Percentiles rank a stretch among this genome's conserved stretches.
Evolutionary conservation across 2,797 vertebrate species (phyloP).

Genomic region (Gorsachius magnificus): DNA sequence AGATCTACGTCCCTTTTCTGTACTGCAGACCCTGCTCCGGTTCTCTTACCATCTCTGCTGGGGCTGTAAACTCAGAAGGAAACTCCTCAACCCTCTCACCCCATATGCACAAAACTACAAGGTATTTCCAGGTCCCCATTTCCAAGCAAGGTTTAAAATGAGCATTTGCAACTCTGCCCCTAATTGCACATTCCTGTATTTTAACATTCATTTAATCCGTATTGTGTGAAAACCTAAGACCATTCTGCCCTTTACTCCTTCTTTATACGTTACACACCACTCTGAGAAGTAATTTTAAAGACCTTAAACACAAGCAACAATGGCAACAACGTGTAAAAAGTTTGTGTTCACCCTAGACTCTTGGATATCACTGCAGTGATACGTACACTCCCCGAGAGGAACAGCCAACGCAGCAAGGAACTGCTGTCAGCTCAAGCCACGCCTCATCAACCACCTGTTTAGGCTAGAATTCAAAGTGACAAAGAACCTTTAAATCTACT

Average conservation of each 20-base stretch:
- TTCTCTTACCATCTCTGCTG: neutral
- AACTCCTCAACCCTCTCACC: neutral
- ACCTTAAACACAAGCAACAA: neutral
- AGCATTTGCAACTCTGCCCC: neutral
- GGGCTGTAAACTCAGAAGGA: neutral
- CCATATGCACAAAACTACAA: neutral
- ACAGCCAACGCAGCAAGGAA: neutral
- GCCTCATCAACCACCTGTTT: neutral
- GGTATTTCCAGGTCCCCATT: neutral
- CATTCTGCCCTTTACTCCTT: neutral
- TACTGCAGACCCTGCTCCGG: neutral
- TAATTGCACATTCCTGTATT: neutral
- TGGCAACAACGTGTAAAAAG: neutral
- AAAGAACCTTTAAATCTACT: constrained; percentile 3
- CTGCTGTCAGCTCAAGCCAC: neutral
- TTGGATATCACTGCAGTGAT: neutral
- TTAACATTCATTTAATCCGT: neutral
- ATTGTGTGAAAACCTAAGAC: neutral
- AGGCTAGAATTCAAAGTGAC: constrained; percentile 13
- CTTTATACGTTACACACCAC: accelerated
- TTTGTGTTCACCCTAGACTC: neutral
- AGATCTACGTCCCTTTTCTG: too few species aligned
- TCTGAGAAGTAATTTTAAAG: neutral
- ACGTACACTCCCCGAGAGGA: accelerated
- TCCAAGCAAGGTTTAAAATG: neutral